Evolutionary conservation across 2,888 invertebrate species (phyloP).

Genomic region (Ennomos quercinarius): DNA sequence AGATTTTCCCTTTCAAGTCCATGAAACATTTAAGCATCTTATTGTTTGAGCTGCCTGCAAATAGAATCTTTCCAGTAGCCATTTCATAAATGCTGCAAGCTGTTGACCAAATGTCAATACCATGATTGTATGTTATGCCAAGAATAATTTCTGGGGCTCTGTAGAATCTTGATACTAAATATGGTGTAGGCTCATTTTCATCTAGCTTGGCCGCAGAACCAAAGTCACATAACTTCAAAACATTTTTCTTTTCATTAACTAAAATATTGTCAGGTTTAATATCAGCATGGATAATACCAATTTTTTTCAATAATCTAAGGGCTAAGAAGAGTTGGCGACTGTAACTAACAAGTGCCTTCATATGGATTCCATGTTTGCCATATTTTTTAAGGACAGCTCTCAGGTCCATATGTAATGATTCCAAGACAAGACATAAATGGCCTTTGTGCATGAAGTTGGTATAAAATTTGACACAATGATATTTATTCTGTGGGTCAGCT

Average conservation of each 20-base stretch:
- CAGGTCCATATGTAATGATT: conserved; percentile 97
- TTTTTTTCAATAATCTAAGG: conserved; percentile 95
- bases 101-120: conserved; percentile 99
- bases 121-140: conserved; percentile 97
- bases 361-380: conserved; percentile 96
- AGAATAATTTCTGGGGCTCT: conserved; percentile 99
- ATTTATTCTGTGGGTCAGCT: conserved; percentile 97
- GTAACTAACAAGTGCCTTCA: conserved; percentile 98
- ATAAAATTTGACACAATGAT: conserved; percentile 95
- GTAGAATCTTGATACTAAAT: conserved; percentile 99
- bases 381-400: conserved; percentile 97
- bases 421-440: conserved; percentile 99
- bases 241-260: conserved; percentile 98
- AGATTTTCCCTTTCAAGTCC: conserved; percentile 99
- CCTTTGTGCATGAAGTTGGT: conserved; percentile 98
- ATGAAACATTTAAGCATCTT: conserved; percentile 99
- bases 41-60: conserved; percentile 98
- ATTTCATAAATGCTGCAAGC: conserved; percentile 99
- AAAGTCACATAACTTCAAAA: conserved; percentile 99
- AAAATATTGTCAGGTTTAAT: conserved; percentile 99
- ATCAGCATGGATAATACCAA: conserved; percentile 98
- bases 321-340: conserved; percentile 97
- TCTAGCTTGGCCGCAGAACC: conserved; percentile 97
- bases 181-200: conserved; percentile 99
- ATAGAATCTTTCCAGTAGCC: conserved; percentile 98